Evolutionary conservation across 2,888 invertebrate species (phyloP).

Genomic region (Eilema depressum): DNA sequence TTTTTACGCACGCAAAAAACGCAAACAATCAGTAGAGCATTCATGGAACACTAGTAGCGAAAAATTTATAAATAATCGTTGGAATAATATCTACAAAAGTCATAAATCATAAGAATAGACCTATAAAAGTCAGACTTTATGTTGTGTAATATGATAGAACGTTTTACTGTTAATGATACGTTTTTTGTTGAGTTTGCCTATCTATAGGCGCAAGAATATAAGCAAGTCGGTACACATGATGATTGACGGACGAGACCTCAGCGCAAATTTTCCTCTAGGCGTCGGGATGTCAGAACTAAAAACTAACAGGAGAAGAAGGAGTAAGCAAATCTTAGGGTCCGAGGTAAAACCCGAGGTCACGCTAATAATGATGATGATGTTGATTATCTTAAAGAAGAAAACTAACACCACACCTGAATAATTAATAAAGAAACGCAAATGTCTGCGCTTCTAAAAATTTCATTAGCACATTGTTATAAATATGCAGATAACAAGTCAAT

Average conservation of each 20-base stretch:
- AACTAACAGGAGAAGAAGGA: no score
- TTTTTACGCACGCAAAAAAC: neutral
- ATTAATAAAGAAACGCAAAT: neutral
- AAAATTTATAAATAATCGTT: neutral
- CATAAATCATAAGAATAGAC: no score
- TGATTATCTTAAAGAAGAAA: neutral
- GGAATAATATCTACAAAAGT: neutral
- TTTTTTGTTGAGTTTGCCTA: neutral
- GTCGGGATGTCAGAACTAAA: no score
- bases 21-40: neutral
- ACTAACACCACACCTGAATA: neutral
- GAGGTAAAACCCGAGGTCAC: no score
- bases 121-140: no score
- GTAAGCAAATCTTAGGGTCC: no score
- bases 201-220: neutral
- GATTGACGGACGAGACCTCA: no score
- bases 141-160: neutral
- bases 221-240: no score
- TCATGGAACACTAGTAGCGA: neutral
- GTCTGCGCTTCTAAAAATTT: no score
- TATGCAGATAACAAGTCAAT: neutral
- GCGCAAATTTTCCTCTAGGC: no score
- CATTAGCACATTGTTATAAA: neutral
- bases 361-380: no score
- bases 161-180: neutral